phyloP scores from a whole-genome alignment of 2,888 invertebrate genomes.

The Andricus quercusramuli region DNA sequence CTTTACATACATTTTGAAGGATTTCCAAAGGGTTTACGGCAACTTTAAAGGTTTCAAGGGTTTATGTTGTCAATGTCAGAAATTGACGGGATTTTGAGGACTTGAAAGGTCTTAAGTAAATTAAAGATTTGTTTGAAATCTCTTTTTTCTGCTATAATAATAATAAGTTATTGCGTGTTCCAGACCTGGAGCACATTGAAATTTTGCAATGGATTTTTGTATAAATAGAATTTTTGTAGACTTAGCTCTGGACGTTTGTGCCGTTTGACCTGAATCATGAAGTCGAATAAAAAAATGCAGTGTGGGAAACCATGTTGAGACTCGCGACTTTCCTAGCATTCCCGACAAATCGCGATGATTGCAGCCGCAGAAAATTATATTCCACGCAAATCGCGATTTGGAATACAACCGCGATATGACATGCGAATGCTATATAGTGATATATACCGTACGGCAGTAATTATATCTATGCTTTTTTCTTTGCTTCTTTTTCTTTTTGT shows the following conservation, averaged over 20 bases:
- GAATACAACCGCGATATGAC: background rate
- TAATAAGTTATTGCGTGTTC: no score
- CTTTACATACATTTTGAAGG: no score
- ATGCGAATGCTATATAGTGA: background rate
- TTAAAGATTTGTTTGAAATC: no score
- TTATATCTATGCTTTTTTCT: background rate
- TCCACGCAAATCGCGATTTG: constrained; percentile 12
- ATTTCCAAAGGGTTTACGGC: no score
- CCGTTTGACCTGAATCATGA: background rate
- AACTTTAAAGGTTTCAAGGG: no score
- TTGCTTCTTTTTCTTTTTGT: background rate
- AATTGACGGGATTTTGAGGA: no score
- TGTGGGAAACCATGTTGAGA: constrained; percentile 14
- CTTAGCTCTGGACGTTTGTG: background rate
- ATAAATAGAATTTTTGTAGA: background rate
- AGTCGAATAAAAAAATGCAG: background rate
- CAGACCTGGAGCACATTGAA: no score
- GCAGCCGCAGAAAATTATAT: constrained; percentile 34
- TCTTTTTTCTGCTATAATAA: no score
- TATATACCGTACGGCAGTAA: background rate
- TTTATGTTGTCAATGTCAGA: no score
- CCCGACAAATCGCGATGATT: constrained; percentile 4
- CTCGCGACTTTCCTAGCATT: constrained; percentile 20
- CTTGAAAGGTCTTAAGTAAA: no score
- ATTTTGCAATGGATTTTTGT: background rate